Evolutionary conservation across 2,888 invertebrate species (phyloP).

Genomic region (Pristionchus fissidentatus): DNA sequence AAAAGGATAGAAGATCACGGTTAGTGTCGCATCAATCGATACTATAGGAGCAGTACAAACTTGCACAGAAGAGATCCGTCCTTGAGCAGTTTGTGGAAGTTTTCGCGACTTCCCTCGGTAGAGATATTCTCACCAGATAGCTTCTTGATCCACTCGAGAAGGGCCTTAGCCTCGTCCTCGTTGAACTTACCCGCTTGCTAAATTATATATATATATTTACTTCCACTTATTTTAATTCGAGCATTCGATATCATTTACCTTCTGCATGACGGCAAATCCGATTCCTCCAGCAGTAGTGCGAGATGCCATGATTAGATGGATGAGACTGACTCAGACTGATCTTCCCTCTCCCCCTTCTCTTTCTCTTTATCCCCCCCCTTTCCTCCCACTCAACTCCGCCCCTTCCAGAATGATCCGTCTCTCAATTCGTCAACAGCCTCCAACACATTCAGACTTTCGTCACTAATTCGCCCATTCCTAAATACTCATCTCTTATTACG

Average conservation of each 20-base stretch:
- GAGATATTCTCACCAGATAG: conserved; percentile 89
- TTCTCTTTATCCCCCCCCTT: conserved; percentile 22
- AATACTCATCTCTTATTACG: too few relatives aligned
- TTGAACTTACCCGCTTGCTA: conserved; percentile 98
- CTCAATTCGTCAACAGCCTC: background rate
- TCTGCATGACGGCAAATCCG: conserved; percentile 72
- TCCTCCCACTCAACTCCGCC: conserved; percentile 32
- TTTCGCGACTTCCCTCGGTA: conserved; percentile 88
- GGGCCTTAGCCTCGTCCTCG: conserved; percentile 91
- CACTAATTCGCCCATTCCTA: too few relatives aligned
- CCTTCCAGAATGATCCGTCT: background rate
- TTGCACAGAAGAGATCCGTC: conserved; percentile 93
- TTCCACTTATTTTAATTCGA: background rate
- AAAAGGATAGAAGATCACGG: background rate
- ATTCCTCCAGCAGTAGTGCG: conserved; percentile 75
- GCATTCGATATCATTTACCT: conserved; percentile 55
- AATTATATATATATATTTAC: background rate
- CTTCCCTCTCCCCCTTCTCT: conserved; percentile 27
- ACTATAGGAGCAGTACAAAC: conserved; percentile 78
- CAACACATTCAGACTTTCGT: background rate
- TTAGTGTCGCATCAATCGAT: background rate
- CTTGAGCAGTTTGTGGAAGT: conserved; percentile 90
- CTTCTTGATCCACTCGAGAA: conserved; percentile 91
- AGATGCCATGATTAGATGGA: conserved; percentile 65
- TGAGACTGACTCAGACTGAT: conserved; percentile 16